Conservation (phyloP, 2,113 vertebrate species). For the Mastomys natalensis region DNA sequence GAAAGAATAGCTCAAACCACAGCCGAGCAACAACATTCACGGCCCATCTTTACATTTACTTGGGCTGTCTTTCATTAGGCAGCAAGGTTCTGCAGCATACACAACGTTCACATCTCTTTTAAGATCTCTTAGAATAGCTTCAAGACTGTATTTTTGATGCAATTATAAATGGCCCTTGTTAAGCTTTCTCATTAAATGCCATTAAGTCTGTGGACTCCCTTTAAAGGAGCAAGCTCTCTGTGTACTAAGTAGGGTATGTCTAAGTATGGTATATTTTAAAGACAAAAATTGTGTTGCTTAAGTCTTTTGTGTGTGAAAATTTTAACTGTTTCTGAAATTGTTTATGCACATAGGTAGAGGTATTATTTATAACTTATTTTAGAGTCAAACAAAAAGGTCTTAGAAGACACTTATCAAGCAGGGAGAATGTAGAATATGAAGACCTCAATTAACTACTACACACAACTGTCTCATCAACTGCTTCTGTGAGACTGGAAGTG, state of each 20-base stretch:
- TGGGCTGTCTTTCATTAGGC: neutral
- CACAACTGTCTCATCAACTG: neutral
- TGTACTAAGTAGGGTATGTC: neutral
- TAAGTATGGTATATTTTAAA: constrained; percentile 41
- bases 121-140: neutral
- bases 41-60: neutral
- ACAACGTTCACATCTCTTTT: neutral
- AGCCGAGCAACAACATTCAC: neutral
- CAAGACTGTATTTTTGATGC: constrained; percentile 8
- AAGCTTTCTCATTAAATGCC: neutral
- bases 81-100: neutral
- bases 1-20: neutral
- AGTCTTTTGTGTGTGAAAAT: constrained; percentile 14
- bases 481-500: neutral
- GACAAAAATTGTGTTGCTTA: constrained; percentile 11
- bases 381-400: neutral
- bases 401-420: neutral
- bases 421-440: neutral
- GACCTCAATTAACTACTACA: neutral
- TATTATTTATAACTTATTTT: constrained; percentile 6
- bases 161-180: constrained; percentile 17
- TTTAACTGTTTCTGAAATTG: neutral
- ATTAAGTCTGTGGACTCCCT: neutral
- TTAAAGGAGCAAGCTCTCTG: neutral
- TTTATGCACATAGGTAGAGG: neutral